Base-by-base conservation (phyloP, 2,113 vertebrate species). In the Myotis brandtii region DNA sequence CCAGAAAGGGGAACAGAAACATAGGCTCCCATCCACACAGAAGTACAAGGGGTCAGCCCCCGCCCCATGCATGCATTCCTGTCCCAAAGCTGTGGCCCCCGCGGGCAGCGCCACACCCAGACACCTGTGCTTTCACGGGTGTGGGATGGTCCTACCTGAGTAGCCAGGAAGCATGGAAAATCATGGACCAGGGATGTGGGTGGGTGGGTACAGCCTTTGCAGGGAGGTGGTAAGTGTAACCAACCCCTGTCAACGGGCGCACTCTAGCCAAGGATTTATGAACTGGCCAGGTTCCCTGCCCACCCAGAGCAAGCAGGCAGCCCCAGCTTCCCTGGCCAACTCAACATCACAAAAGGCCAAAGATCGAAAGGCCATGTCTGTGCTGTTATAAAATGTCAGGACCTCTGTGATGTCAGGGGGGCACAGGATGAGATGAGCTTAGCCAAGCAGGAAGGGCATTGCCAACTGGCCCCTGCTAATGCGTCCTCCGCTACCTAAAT, bases 391-490 rank as follows among this genome's bases (percentile, higher is more conserved):
- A 92, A 83, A 83, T 88, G 46, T 64, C 93, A 75, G 86, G 66
- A 40, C 70, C 80, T 84, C 94, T 93, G 75, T 92, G 87, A 84
- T 79, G 56, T 93, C 92, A 84, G n/a, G 80, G 11, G 37, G 64
- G n/a, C 52, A 27, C 82, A 46, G 46, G 40, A 23, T 30, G 70
- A 72, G 79, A 62, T 48, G 43, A 11, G 40, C 59, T 67, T n/a
- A 34, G 81, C 46, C 30, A 84, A 84, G 81, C 37, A 46, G 76
- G 23, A 27, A 50, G 48, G 56, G 48, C 86, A 23, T 23, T 37
- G 50, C 50, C 82, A 10, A 13, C 6, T 50, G 66, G 43, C 72
- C 32, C 17, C 70, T 27, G 27, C 46, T 64, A 5, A 50, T 16
- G 17, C 21, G 32, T 27, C 79, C 43, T 30, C 23, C 12, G 21